Evolutionary conservation across 1,140 invertebrate species (phyloP), one percentile per base, ranked within the genome.

Genomic region (Pogonomyrmex barbatus): DNA sequence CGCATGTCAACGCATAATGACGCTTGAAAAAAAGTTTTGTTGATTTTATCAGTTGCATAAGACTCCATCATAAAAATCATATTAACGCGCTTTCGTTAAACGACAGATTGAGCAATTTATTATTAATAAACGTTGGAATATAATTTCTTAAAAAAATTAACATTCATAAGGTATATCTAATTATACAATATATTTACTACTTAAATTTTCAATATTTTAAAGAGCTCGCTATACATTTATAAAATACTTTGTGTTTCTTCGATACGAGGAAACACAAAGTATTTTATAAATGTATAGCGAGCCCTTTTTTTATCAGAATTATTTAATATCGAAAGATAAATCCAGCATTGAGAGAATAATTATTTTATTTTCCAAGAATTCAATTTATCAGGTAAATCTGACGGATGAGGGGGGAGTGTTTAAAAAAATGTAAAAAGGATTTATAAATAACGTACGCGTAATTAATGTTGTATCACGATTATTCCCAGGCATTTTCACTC

Each of bases 11-110:
- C 12, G 52, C n/a, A 45, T 30, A 17, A n/a, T 54, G 24, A 14
- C 3, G 2, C 8, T 71, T 56, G 39, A 36, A 36, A 39, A 47
- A 17, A 24, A 42, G 33, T 45, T 58, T 4, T 14, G 2, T 47
- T 58, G 10, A 60, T 14, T 45, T 58, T 30, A 45, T 47, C 39
- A 56, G 8, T 24, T 39, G 47, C 5, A 24, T 14, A 8, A 33
- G 8, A n/a, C 14, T 24, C 47, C 30, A 58, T 24, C 33, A 17
- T 39, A 47, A 39, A 71, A 71, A 58, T 42, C n/a, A 10, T n/a
- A 39, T 58, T 76, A 39, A 63, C 58, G 17, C 33, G 67, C 54
- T 82, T 24, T 60, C 36, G 10, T 60, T 30, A 47, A 58, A 10
- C 2, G 54, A 10, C 54, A 17, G 14, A 45, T 45, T n/a, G 60